phyloP scores from a whole-genome alignment of 2,797 vertebrate species.

The Sebastes dallii region DNA sequence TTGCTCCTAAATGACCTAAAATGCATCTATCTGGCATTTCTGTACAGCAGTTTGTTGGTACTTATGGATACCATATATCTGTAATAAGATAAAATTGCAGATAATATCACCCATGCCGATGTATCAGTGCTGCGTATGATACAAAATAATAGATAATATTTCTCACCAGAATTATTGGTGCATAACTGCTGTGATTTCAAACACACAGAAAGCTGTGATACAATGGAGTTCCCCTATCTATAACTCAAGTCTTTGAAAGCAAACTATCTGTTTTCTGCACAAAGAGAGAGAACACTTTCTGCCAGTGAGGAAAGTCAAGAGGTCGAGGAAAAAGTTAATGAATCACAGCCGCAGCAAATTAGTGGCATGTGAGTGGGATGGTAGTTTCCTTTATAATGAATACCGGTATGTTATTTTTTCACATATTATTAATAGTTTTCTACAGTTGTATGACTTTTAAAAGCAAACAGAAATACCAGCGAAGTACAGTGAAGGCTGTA shows the following conservation, averaged over 20 bases:
- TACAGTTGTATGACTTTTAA: not conserved
- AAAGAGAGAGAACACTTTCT: not conserved
- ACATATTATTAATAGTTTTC: not conserved
- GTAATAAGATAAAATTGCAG: not conserved
- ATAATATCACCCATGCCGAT: not conserved
- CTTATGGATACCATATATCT: not conserved
- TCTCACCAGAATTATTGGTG: not conserved
- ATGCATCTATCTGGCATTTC: not conserved
- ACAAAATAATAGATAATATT: not conserved
- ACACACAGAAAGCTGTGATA: not conserved
- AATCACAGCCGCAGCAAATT: constrained; percentile 6
- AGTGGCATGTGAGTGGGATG: not conserved
- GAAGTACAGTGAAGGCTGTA: not conserved
- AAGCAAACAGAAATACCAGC: not conserved
- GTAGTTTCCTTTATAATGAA: not conserved
- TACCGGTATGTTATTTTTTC: not conserved
- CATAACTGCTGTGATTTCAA: not conserved
- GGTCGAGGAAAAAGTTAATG: not conserved
- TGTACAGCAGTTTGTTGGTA: not conserved
- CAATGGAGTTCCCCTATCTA: not conserved
- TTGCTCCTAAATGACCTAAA: not conserved
- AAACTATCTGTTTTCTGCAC: not conserved
- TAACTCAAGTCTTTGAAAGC: not conserved
- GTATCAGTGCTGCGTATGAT: not conserved
- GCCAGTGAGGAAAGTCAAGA: constrained; percentile 6